These are phyloP conservation scores for Scaptomyza hsui DNA, from an alignment of 1,140 invertebrate species.

Conservation along the genomic window DNA sequence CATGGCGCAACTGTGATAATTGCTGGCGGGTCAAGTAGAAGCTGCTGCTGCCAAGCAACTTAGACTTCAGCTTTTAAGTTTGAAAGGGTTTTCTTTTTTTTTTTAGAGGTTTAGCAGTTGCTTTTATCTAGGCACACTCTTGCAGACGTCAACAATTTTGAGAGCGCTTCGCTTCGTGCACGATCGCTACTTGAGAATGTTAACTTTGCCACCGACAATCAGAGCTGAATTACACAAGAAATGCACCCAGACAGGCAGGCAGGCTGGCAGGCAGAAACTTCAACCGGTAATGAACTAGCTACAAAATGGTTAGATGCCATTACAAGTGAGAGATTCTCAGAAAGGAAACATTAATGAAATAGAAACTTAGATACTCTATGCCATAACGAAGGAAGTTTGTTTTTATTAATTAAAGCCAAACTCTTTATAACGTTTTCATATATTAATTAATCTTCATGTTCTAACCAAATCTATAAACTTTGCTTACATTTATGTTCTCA, in stretches of 20 bases:
- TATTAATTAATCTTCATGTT: no score
- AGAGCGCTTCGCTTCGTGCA: constrained; percentile 38
- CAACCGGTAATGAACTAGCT: background rate
- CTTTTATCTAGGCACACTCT: constrained; percentile 44
- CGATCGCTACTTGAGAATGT: constrained; percentile 42
- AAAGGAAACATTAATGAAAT: background rate
- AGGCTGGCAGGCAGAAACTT: background rate
- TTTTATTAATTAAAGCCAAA: no score
- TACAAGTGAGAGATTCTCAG: background rate
- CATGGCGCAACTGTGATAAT: constrained; percentile 67
- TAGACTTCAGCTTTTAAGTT: constrained; percentile 6
- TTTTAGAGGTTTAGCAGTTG: constrained; percentile 6
- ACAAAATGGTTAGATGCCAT: background rate
- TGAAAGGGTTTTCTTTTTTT: no score
- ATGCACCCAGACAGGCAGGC: background rate
- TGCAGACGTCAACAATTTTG: constrained; percentile 27
- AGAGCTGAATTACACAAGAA: constrained; percentile 30
- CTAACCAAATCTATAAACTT: no score
- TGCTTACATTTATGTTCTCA: no score
- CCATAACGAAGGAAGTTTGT: no score
- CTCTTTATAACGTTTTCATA: no score
- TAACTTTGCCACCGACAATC: constrained; percentile 37
- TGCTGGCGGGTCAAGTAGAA: constrained; percentile 69
- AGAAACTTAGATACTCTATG: no score
- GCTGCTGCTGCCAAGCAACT: constrained; percentile 23